phyloP scores from a whole-genome alignment of 2,888 invertebrate species.

The Callinectes sapidus region DNA sequence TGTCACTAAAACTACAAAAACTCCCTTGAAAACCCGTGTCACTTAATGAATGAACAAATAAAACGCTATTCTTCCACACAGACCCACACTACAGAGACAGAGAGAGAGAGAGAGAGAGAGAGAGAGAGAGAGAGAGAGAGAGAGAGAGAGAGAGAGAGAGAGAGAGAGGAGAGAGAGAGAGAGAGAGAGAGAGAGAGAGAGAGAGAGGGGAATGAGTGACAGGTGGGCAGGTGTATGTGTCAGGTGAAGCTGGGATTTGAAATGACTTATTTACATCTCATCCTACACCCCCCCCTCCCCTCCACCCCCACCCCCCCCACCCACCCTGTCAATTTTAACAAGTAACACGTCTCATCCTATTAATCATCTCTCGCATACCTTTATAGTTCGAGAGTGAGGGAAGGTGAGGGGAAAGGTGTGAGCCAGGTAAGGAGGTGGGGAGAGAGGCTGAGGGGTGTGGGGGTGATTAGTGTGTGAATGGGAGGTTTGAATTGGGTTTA shows the following conservation, averaged over 20 bases:
- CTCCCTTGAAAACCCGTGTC: neutral
- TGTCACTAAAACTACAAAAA: too few relatives aligned
- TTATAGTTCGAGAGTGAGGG: too few relatives aligned
- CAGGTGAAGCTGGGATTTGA: neutral
- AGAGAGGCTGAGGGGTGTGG: too few relatives aligned
- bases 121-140: too few relatives aligned
- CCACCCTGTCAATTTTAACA: too few relatives aligned
- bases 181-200: neutral
- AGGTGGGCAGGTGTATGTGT: neutral
- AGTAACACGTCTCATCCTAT: neutral
- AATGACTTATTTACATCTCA: neutral
- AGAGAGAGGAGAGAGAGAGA: too few relatives aligned
- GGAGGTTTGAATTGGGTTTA: too few relatives aligned
- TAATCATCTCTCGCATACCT: too few relatives aligned
- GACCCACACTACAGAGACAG: neutral
- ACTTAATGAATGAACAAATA: neutral
- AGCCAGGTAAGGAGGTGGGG: too few relatives aligned
- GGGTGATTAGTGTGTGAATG: too few relatives aligned
- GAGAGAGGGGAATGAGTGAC: neutral
- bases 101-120: neutral
- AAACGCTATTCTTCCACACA: neutral
- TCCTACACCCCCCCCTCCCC: constrained; percentile 21
- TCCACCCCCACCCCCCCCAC: too few relatives aligned
- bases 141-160: neutral
- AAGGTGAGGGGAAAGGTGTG: too few relatives aligned